These are phyloP conservation scores for Gymnorhina tibicen DNA, from an alignment of 2,113 vertebrate species.

Conservation along the genomic window DNA sequence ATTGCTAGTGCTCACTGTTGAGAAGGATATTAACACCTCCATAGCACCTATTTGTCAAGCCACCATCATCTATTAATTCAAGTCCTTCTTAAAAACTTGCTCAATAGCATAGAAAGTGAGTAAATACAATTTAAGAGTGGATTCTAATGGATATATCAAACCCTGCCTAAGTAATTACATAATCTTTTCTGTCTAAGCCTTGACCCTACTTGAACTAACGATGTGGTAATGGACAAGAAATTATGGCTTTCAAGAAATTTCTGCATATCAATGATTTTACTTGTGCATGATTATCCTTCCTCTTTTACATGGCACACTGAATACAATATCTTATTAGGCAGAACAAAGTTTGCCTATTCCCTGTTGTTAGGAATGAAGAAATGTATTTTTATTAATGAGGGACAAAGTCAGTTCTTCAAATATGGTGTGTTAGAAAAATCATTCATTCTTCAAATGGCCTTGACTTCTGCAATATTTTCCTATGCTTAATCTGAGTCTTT, in stretches of 20 bases:
- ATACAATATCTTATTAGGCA: not conserved
- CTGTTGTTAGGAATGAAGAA: not conserved
- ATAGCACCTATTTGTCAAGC: not conserved
- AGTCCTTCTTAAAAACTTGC: not conserved
- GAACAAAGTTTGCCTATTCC: not conserved
- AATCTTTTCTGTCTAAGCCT: not conserved
- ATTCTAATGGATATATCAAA: not conserved
- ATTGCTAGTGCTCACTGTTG: not conserved
- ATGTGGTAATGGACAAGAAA: not conserved
- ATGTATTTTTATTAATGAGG: not conserved
- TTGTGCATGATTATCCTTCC: not conserved
- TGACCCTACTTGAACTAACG: not conserved
- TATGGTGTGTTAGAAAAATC: not conserved
- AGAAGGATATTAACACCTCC: not conserved
- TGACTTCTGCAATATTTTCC: not conserved
- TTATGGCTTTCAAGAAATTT: not conserved
- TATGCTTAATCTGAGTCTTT: not conserved
- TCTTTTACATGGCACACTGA: not conserved
- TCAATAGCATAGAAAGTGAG: not conserved
- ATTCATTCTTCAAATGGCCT: not conserved
- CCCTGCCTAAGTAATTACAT: not conserved
- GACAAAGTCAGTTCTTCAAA: not conserved
- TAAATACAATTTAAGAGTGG: conserved; percentile 21
- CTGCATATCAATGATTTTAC: not conserved
- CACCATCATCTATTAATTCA: not conserved